Conservation (phyloP, 2,113 vertebrate species). For the Sturnira hondurensis region DNA sequence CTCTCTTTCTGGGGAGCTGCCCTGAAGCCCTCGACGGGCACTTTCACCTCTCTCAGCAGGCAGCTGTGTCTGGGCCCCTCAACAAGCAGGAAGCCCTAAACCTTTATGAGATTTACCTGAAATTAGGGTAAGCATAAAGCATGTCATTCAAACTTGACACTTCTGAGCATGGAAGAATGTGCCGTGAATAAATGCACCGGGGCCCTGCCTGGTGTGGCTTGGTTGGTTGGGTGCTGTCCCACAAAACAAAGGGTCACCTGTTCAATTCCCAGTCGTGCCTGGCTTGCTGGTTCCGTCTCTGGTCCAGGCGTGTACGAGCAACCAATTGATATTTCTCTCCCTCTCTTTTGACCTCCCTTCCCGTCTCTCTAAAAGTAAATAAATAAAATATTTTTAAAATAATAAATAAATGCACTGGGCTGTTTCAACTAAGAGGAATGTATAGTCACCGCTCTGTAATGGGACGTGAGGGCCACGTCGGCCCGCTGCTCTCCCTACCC, state of each 20-base stretch:
- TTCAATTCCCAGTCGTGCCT: too few relatives aligned
- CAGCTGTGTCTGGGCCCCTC: neutral
- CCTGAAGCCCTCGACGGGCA: neutral
- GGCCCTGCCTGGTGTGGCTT: too few relatives aligned
- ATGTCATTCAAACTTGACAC: neutral
- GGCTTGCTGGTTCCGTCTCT: too few relatives aligned
- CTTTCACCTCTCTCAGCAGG: neutral
- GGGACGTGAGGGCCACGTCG: too few relatives aligned
- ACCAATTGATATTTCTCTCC: too few relatives aligned
- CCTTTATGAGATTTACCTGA: neutral
- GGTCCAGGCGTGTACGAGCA: too few relatives aligned
- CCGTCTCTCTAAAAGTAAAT: too few relatives aligned
- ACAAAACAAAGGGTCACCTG: too few relatives aligned
- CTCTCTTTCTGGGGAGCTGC: neutral
- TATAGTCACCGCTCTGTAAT: neutral
- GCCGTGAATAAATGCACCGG: neutral
- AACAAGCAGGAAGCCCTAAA: neutral
- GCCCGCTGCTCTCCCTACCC: neutral
- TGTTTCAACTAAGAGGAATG: neutral
- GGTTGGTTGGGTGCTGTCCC: too few relatives aligned
- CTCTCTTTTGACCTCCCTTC: too few relatives aligned
- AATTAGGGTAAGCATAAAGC: neutral
- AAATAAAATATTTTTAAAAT: neutral
- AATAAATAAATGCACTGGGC: neutral
- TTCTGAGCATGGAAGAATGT: neutral